Percentiles rank a stretch among this genome's conserved stretches.
phyloP scores from a whole-genome alignment of 1,140 invertebrate genomes.

The Eulimnadia texana region DNA sequence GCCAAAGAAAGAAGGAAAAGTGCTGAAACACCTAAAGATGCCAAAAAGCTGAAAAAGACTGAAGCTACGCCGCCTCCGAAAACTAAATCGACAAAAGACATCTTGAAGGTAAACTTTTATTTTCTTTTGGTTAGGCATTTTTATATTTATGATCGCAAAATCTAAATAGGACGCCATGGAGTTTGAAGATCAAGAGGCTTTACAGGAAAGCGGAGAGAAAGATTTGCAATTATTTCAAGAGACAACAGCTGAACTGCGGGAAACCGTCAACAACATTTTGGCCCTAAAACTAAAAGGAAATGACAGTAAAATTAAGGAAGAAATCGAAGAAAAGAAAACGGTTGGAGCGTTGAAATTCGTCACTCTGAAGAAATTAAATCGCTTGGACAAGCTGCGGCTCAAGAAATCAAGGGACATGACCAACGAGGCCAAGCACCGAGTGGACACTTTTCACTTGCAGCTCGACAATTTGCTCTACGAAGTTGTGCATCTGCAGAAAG shows the following conservation, averaged over 20 bases:
- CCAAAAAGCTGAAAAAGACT: neutral
- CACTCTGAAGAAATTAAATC: conserved; percentile 73
- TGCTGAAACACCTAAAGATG: neutral
- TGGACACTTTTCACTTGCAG: conserved; percentile 76
- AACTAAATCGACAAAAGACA: neutral
- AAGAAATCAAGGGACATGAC: conserved; percentile 61
- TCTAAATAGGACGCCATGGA: conserved; percentile 8
- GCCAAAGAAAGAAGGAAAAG: neutral
- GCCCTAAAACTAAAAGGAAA: conserved; percentile 6
- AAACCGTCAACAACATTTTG: conserved; percentile 7
- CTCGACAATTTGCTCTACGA: conserved; percentile 92
- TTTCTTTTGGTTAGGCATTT: neutral
- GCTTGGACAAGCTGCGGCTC: conserved; percentile 72
- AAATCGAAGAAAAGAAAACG: conserved; percentile 47
- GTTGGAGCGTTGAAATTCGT: conserved; percentile 58
- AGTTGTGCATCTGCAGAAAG: conserved; percentile 79
- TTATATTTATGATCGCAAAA: neutral
- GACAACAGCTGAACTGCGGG: conserved; percentile 5
- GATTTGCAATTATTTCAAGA: conserved; percentile 12
- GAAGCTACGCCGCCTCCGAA: neutral
- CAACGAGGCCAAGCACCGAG: conserved; percentile 59
- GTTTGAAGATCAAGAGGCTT: conserved; percentile 15
- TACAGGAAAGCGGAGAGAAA: neutral
- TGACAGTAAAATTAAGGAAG: conserved; percentile 28
- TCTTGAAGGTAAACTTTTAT: neutral